Evolutionary conservation across 1,140 invertebrate genomes (phyloP).

Genomic region (Steinernema khuongi): DNA sequence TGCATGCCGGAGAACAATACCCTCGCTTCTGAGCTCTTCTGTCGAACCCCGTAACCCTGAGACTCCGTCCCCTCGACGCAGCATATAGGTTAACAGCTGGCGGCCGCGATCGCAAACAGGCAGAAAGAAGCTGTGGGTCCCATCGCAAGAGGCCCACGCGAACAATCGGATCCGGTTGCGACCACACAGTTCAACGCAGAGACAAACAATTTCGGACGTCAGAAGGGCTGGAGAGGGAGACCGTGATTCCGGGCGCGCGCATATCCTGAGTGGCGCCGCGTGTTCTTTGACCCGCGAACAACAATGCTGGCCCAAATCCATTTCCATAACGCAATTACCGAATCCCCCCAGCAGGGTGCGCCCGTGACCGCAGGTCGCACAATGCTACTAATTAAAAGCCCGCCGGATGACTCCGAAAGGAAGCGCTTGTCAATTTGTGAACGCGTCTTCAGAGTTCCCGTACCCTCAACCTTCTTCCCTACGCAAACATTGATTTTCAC

Average conservation of each 20-base stretch:
- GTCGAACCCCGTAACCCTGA: neutral
- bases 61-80: neutral
- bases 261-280: neutral
- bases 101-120: neutral
- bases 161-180: neutral
- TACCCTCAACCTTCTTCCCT: too few species aligned
- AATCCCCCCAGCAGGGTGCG: neutral
- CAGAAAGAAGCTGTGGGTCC: neutral
- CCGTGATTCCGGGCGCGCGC: neutral
- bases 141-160: neutral
- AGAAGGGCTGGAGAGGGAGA: neutral
- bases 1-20: neutral
- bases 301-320: slow-evolving; percentile 4
- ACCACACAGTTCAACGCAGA: neutral
- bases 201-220: slow-evolving; percentile 5
- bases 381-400: too few species aligned
- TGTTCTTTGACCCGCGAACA: slow-evolving; percentile 2
- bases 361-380: neutral
- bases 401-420: too few species aligned
- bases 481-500: too few species aligned
- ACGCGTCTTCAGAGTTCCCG: too few species aligned
- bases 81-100: slow-evolving; percentile 14
- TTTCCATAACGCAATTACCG: neutral
- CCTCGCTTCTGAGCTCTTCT: neutral
- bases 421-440: too few species aligned